Evolutionary conservation across 2,888 invertebrate species (phyloP), one percentile per base, ranked within the genome.

Genomic region (Cotesia congregata): DNA sequence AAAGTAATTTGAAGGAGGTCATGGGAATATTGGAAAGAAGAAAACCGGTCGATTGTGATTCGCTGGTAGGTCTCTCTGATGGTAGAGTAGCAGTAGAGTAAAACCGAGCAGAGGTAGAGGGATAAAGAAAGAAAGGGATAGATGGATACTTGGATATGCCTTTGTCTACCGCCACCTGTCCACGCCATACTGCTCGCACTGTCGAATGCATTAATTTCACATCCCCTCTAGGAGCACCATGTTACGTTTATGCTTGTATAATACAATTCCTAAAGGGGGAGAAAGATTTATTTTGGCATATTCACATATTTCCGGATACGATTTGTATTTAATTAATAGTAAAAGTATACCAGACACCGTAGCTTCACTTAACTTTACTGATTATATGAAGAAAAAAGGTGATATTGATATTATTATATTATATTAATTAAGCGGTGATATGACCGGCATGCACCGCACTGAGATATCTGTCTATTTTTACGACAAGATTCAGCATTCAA

Each of bases 401-500:
- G 30, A 30, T 30, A 30, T 30, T 3, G 30, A 30, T 30, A 30
- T 30, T 3, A 30, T 30, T 30, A 30, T 30, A 30, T 30, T 30
- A 30, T 30, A 30, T 30, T 30, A 30, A 30, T 30, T 30, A 30
- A 30, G 30, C 30, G 3, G 3, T 30, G 30, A 30, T 30, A 30
- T 30, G 30, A 30, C 30, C 30, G 30, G 30, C 30, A 30, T 30
- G 30, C 30, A 30, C 7, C 50, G 50, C 50, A 3, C 17, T 65
- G 65, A 65, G 17, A 65, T 30, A 20, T 40, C 7, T 67, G 67
- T 67, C 83, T 86, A 86, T 86, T 86, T 85, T 83, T 82, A 85
- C 81, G 83, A 71, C 79, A 80, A 82, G 83, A 86, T 86, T 86
- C 86, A 83, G 81, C 83, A 79, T 80, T 17, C 50, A 4, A 12